phyloP scores from a whole-genome alignment of 2,797 vertebrate species.

The Rhinophrynus dorsalis region DNA sequence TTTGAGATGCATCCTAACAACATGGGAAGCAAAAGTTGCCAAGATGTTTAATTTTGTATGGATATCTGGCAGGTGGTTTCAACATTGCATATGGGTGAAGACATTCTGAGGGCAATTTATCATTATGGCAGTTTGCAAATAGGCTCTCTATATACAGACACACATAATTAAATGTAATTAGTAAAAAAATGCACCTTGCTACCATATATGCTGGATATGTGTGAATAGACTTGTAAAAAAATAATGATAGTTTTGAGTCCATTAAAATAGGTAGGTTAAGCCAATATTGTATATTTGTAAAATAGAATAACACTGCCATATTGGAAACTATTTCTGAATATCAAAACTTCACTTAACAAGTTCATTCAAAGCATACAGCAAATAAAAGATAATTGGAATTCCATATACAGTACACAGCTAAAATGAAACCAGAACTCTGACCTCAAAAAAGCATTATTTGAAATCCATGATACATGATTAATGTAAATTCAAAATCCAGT shows the following conservation, averaged over 20 bases:
- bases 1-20: constrained; percentile 45
- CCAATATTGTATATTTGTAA: background rate
- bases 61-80: constrained; percentile 43
- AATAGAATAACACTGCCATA: too few species aligned
- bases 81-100: constrained; percentile 32
- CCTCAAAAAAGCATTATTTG: too few species aligned
- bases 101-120: constrained; percentile 39
- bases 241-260: background rate
- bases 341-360: background rate
- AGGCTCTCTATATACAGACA: background rate
- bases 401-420: too few species aligned
- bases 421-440: too few species aligned
- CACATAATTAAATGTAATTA: background rate
- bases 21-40: constrained; percentile 46
- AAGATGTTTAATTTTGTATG: constrained; percentile 44
- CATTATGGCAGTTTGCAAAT: constrained; percentile 38
- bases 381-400: too few species aligned
- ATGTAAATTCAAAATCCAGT: too few species aligned
- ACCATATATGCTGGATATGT: too few species aligned
- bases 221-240: too few species aligned
- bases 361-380: too few species aligned
- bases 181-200: background rate
- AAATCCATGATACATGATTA: too few species aligned
- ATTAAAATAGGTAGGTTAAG: background rate
- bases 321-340: background rate